Evolutionary conservation across 1,140 invertebrate species (phyloP), one percentile per base, ranked within the genome.

Genomic region (Drosophila sucinea): DNA sequence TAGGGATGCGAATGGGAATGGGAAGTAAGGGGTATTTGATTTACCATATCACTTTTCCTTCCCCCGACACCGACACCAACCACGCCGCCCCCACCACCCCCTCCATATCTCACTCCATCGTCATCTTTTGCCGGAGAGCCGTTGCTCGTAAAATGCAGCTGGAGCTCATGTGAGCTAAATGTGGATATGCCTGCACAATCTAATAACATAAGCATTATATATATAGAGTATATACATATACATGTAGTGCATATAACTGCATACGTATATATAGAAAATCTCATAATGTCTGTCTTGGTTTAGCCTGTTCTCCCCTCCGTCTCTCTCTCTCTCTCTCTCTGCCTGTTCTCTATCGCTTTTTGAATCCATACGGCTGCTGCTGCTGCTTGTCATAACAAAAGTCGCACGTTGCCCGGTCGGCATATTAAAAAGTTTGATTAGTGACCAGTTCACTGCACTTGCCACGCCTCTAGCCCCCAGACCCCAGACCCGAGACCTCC

Each of bases 381-480:
- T 65, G 65, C 60, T 67, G 71, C 44, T 51, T 67, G 67, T 76
- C 78, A 79, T 70, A 81, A 86, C 82, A 86, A 81, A 79, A 81
- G 82, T 86, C 84, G 70, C 83, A 89, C 79, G 76, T 79, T 86
- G 83, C 79, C 67, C 61, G 83, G 71, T 68, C 51, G 76, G 79
- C 79, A 86, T 86, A 86, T 87, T 87, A 87, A 86, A 87, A 87
- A 89, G 77, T 87, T 87, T 87, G 84, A 87, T 87, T 87, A 87
- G 83, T 86, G 77, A 70, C 73, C 79, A 84, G 82, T 77, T 78
- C 67, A 76, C 67, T 77, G 81, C 65, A 57, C 62, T 35, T 71
- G 75, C 60, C 55, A 63, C 44, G 27, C 58, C 71, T 60, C 40
- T 17, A 17, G 17, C 17, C 17, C 17, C 17, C 17, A 17, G 17